Evolutionary conservation across 2,888 invertebrate genomes (phyloP).

Genomic region (Chymomyza amoena): DNA sequence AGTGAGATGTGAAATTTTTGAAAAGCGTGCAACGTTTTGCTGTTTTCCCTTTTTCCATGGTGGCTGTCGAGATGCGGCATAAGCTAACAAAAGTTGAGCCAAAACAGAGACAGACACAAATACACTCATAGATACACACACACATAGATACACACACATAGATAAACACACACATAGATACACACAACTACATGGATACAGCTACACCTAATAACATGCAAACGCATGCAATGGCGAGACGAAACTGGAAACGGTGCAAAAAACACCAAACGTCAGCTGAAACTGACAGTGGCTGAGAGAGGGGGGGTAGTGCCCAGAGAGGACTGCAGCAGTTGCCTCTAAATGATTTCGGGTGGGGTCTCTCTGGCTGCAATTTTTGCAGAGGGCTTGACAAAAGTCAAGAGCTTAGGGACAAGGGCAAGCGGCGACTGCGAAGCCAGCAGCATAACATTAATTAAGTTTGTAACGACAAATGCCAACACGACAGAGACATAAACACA

Average conservation of each 20-base stretch:
- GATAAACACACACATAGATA: not conserved
- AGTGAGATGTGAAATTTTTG: conserved; percentile 3
- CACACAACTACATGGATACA: conserved; percentile 1
- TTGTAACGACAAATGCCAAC: conserved; percentile 58
- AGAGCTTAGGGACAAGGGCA: conserved; percentile 57
- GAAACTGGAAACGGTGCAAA: conserved; percentile 10
- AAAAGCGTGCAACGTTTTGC: not conserved
- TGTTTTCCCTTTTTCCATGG: not conserved
- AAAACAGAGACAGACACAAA: conserved; percentile 5
- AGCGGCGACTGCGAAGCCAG: conserved; percentile 41
- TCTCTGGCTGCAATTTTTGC: conserved; percentile 9
- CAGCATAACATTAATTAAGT: conserved; percentile 70
- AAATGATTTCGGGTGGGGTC: conserved; percentile 14
- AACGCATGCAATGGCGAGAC: conserved; percentile 30
- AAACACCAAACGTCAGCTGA: conserved; percentile 72
- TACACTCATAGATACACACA: not conserved
- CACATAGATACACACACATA: not conserved
- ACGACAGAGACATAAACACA: conserved; percentile 51
- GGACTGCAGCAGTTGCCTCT: conserved; percentile 2
- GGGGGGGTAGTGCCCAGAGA: not conserved
- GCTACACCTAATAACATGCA: conserved; percentile 32
- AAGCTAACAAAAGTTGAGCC: not conserved
- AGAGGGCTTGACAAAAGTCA: conserved; percentile 65
- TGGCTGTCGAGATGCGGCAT: not conserved
- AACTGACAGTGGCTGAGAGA: conserved; percentile 62